Evolutionary conservation across 1,140 invertebrate species (phyloP).

Genomic region (Macrostomum lignano): DNA sequence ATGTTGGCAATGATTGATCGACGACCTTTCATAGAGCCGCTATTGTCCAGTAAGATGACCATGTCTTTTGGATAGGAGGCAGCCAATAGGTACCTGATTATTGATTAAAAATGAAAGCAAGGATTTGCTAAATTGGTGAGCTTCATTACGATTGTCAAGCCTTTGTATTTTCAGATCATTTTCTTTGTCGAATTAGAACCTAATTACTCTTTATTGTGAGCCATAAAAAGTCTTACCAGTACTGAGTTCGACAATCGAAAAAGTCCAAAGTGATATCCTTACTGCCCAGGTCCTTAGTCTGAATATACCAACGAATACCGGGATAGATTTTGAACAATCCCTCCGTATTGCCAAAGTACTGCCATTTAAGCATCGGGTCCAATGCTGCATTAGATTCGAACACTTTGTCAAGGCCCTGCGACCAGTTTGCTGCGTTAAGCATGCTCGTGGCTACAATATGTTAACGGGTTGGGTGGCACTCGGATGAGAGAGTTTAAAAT

Average conservation of each 20-base stretch:
- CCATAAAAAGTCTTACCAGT: constrained; percentile 11
- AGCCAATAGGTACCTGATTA: constrained; percentile 54
- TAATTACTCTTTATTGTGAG: too few species aligned
- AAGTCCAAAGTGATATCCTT: constrained; percentile 3
- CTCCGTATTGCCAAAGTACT: constrained; percentile 68
- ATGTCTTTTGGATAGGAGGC: constrained; percentile 88
- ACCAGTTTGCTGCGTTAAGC: constrained; percentile 50
- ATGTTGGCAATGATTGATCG: constrained; percentile 67
- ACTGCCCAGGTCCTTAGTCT: constrained; percentile 2
- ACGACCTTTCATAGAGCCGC: constrained; percentile 87
- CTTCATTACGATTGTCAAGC: too few species aligned
- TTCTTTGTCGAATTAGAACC: too few species aligned
- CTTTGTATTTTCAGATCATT: too few species aligned
- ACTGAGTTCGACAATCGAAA: constrained; percentile 8
- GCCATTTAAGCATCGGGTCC: constrained; percentile 65
- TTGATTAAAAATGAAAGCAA: too few species aligned
- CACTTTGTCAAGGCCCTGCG: constrained; percentile 45
- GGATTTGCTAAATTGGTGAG: too few species aligned
- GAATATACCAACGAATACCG: constrained; percentile 30
- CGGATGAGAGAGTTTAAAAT: too few species aligned
- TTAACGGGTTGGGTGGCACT: too few species aligned
- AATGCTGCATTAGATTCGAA: constrained; percentile 55
- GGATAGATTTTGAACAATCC: constrained; percentile 73
- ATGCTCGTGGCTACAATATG: constrained; percentile 16
- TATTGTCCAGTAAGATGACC: constrained; percentile 66